Evolutionary conservation across 2,888 invertebrate genomes (phyloP), one percentile per base, ranked within the genome.

Genomic region (Parochlus steinenii): DNA sequence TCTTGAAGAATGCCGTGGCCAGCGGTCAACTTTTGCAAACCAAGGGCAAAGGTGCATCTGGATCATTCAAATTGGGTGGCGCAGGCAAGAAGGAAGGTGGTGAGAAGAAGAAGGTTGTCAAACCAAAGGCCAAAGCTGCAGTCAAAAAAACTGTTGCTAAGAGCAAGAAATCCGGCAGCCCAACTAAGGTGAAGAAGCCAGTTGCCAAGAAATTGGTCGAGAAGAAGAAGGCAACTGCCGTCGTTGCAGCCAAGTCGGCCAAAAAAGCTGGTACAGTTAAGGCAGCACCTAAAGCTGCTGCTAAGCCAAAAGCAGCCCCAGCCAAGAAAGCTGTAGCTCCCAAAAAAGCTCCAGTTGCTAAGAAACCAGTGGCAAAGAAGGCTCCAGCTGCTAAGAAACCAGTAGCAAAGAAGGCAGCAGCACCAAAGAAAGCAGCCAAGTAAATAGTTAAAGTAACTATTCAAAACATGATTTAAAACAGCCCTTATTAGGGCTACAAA

Each of bases 41-140:
- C 11, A 67, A 64, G 44, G 68, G 65, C 24, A 64, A 62, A 47
- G 66, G 65, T 2, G 65, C 65, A 1, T 56, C 62, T n/a, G 67
- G 66, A 7, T 61, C 56, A 1, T 61, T 61, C 52, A 64, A 63
- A 43, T 47, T 63, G 11, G 54, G 58, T 14, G 14, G 16, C 15
- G 28, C 8, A 6, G 28, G 16, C 7, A 28, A 28, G 15, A 28
- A 28, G 8, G 28, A 14, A 2, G 15, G 17, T 5, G 15, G n/a
- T 7, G 15, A 14, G 7, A 12, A 12, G 15, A 14, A 12, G 15
- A 28, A 28, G 28, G 15, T 6, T 3, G 10, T n/a, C n/a, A 28
- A 28, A 5, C 15, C 28, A 28, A 28, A 28, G 17, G 14, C 14
- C 10, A 15, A 12, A 14, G 14, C 14, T 16, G 15, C 28, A 28